These are phyloP conservation scores for Sylvia atricapilla DNA, from an alignment of 2,113 vertebrate genomes.

Conservation along the genomic window DNA sequence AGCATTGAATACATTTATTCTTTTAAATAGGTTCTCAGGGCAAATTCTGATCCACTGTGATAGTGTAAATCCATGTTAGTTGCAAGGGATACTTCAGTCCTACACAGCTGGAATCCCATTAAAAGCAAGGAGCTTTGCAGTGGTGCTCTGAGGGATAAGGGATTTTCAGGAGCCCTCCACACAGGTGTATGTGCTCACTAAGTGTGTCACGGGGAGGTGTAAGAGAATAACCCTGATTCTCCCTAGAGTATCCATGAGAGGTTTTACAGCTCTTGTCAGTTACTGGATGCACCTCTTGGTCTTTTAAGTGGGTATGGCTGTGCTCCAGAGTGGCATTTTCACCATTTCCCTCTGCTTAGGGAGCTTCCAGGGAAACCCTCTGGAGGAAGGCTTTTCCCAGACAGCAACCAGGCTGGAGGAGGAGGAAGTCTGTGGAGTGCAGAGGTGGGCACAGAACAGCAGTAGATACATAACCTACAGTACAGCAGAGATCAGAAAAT, in stretches of 20 bases:
- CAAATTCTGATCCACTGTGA: background rate
- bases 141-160: background rate
- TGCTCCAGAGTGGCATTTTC: background rate
- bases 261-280: background rate
- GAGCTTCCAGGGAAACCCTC: background rate
- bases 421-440: background rate
- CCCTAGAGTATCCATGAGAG: background rate
- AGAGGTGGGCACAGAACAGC: background rate
- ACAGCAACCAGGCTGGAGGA: background rate
- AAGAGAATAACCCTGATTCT: background rate
- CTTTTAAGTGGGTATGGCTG: background rate
- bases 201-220: background rate
- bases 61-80: background rate
- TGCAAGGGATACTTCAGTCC: background rate
- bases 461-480: background rate
- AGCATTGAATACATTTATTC: background rate
- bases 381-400: background rate
- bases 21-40: background rate
- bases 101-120: background rate
- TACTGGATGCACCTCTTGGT: background rate
- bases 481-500: background rate
- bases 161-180: background rate
- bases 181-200: background rate
- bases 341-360: background rate
- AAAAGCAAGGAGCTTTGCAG: background rate